Percentiles rank a stretch among this genome's conserved stretches.
Conservation (phyloP, 2,888 invertebrate genomes). For the Slavum lentiscoides region DNA sequence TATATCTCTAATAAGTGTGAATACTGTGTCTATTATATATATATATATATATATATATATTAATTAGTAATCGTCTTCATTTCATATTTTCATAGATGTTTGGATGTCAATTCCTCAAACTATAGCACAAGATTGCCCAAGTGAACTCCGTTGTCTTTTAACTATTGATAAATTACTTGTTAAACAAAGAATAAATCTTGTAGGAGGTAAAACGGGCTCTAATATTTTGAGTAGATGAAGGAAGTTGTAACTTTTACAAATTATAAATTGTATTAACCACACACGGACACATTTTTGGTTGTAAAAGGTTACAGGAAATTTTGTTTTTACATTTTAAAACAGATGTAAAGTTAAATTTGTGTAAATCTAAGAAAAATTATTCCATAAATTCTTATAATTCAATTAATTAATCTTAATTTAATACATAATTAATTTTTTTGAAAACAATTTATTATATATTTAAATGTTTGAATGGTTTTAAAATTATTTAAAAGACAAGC, state of each 20-base stretch:
- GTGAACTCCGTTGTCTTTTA: constrained; percentile 87
- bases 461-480: neutral
- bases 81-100: constrained; percentile 67
- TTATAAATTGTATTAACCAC: neutral
- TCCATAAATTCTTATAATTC: neutral
- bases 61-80: neutral
- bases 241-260: neutral
- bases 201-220: constrained; percentile 65
- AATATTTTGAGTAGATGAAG: neutral
- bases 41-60: neutral
- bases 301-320: too few relatives aligned
- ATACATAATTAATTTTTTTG: too few relatives aligned
- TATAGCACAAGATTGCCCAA: constrained; percentile 74
- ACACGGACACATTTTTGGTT: neutral
- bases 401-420: neutral
- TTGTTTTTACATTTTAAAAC: too few relatives aligned
- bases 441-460: too few relatives aligned
- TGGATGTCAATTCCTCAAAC: constrained; percentile 82
- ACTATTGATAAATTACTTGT: constrained; percentile 75
- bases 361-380: too few relatives aligned
- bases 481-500: neutral
- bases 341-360: too few relatives aligned
- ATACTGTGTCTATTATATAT: too few relatives aligned
- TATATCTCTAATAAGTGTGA: too few relatives aligned
- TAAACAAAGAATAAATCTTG: constrained; percentile 78